Conservation (phyloP, 1,140 invertebrate genomes). For the Drosophila ananassae region DNA sequence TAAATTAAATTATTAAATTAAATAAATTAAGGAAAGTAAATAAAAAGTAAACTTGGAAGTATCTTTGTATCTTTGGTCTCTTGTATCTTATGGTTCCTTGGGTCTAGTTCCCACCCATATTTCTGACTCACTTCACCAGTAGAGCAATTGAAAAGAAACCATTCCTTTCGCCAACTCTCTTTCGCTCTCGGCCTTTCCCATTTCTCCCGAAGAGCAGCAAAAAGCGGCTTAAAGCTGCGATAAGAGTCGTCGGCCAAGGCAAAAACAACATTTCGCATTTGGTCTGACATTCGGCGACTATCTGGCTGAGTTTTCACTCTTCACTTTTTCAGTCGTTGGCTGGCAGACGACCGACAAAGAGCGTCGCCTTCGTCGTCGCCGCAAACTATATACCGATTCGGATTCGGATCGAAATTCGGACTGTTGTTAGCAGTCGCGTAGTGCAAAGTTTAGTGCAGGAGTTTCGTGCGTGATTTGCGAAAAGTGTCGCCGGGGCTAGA, state of each 20-base stretch:
- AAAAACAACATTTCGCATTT: slow-evolving; percentile 48
- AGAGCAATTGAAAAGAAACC: slow-evolving; percentile 12
- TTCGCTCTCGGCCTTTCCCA: slow-evolving; percentile 19
- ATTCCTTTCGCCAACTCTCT: not conserved
- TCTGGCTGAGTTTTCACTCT: slow-evolving; percentile 54
- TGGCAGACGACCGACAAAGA: slow-evolving; percentile 64
- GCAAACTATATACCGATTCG: slow-evolving; percentile 23
- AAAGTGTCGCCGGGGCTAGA: slow-evolving; percentile 47
- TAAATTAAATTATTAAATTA: too few species aligned
- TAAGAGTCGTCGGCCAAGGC: slow-evolving; percentile 25
- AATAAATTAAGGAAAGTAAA: too few species aligned
- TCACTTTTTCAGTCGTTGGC: slow-evolving; percentile 59
- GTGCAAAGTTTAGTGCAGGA: slow-evolving; percentile 20
- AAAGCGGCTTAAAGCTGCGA: slow-evolving; percentile 20
- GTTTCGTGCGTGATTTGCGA: slow-evolving; percentile 41
- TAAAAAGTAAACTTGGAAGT: too few species aligned
- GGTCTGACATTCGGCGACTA: slow-evolving; percentile 55
- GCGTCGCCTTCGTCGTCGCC: slow-evolving; percentile 54
- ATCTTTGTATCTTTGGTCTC: too few species aligned
- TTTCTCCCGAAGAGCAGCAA: slow-evolving; percentile 36
- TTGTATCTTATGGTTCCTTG: too few species aligned
- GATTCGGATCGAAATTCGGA: slow-evolving; percentile 28
- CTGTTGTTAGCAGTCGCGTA: slow-evolving; percentile 5
- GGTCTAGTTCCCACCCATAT: not conserved
- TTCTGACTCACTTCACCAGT: slow-evolving; percentile 1